These are phyloP conservation scores for Lycopodina hypogea DNA, from an alignment of 37 sponge, comb jelly and placozoan species.

Conservation along the genomic window DNA sequence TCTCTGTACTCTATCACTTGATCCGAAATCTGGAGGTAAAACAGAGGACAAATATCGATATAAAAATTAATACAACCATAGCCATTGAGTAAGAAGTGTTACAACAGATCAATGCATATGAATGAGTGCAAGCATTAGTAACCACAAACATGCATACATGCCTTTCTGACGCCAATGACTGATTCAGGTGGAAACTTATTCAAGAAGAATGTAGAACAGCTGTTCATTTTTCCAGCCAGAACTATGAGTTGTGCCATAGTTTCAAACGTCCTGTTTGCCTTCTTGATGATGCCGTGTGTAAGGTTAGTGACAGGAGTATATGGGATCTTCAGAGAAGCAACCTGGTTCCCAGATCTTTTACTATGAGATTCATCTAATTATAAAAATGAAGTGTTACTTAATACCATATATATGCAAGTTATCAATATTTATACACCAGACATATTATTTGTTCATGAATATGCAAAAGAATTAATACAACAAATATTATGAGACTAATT, in stretches of 20 bases:
- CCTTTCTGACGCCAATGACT: not conserved
- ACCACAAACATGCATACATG: not conserved
- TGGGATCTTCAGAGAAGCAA: conserved; percentile 55
- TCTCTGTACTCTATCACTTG: not conserved
- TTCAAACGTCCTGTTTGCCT: conserved; percentile 59
- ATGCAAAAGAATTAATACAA: too few species aligned
- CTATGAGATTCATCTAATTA: not conserved
- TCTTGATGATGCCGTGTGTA: conserved; percentile 42
- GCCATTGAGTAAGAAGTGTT: too few species aligned
- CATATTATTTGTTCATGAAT: not conserved
- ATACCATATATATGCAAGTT: too few species aligned
- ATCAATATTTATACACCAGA: not conserved
- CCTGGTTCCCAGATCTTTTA: too few species aligned
- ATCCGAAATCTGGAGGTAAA: not conserved
- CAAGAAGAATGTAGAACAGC: conserved; percentile 47
- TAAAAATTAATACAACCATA: too few species aligned
- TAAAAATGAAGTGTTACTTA: too few species aligned
- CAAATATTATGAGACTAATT: too few species aligned
- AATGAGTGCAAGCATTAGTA: not conserved
- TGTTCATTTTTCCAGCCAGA: conserved; percentile 11
- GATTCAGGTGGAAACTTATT: conserved; percentile 29
- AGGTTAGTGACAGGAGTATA: conserved; percentile 48
- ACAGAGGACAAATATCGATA: too few species aligned
- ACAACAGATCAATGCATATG: not conserved
- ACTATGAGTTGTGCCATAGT: conserved; percentile 13